Conservation (phyloP, 2,113 vertebrate genomes). For the Megaptera novaeangliae region DNA sequence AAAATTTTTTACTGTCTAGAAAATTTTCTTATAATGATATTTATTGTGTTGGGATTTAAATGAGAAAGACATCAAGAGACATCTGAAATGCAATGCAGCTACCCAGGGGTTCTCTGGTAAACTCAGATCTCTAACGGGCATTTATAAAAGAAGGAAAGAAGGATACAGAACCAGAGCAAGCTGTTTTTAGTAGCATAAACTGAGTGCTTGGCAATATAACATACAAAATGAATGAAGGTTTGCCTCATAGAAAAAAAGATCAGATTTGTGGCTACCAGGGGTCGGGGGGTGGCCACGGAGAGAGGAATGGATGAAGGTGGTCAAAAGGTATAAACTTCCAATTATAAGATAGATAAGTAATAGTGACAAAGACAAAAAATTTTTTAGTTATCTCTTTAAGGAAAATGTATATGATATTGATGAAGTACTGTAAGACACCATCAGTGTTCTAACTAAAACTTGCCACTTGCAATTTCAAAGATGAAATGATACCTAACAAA, state of each 20-base stretch:
- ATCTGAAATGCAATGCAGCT: background rate
- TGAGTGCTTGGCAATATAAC: background rate
- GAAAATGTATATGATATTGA: background rate
- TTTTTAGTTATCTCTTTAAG: background rate
- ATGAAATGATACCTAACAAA: background rate
- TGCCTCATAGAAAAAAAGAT: background rate
- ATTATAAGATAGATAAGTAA: background rate
- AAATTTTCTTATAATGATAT: background rate
- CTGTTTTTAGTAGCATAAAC: background rate
- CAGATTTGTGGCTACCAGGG: background rate
- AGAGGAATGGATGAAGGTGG: background rate
- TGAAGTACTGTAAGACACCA: background rate
- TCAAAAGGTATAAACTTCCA: background rate
- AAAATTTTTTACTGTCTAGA: background rate
- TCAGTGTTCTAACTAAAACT: background rate
- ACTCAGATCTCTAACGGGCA: background rate
- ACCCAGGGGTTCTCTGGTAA: background rate
- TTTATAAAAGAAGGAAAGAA: background rate
- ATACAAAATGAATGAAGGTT: background rate
- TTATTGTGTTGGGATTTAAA: background rate
- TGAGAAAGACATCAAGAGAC: background rate
- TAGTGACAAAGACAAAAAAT: slow-evolving; percentile 17
- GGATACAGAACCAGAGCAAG: background rate
- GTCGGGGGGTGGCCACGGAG: background rate
- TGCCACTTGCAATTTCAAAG: slow-evolving; percentile 13